Base-by-base conservation (phyloP, 2,888 invertebrate species). In the Hyposoter dolosus region DNA sequence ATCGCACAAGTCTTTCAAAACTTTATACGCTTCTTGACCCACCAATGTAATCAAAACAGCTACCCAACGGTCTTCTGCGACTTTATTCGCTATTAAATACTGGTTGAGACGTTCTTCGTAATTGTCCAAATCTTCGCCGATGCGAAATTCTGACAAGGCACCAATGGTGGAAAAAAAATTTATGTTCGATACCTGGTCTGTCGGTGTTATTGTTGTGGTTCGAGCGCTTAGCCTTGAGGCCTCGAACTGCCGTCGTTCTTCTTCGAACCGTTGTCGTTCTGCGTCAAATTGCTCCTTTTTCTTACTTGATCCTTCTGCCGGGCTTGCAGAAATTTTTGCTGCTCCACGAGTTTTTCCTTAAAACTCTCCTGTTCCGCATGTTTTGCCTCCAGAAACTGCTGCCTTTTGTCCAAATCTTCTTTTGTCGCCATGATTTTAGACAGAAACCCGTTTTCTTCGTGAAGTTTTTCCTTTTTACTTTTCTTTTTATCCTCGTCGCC, bases 11-110 rank as follows among this genome's bases (percentile, higher is more conserved):
- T 90, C 88, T 23, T 83, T 88, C 17, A 90, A 69, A 5, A 87
- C 78, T 82, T 88, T 87, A 63, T 88, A 89, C 6, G 88, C 89
- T 15, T 87, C 82, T 63, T 88, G 84, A 0, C 87, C 86, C 1
- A 90, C 75, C 19, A 89, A 80, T 1, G 88, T 89, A 63, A 89
- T 74, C 43, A 89, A 80, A 17, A 89, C 88, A 7, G 89, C 84
- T 47, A 89, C 89, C 63, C 69, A 74, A 17, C 88, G 86, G n/a
- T 82, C 78, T n/a, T 88, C 82, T 28, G 84, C 63, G 7, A 89
- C 88, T 68, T 83, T 88, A 81, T 89, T 89, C 10, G 84, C 84
- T 10, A 86, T 23, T 60, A 90, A 87, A 81, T 88, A 89, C 68
- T 85, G 84, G 7, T 86, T 85, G 6, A 90, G 79, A 17, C 85